Evolutionary conservation across 2,113 vertebrate genomes (phyloP), one percentile per base, ranked within the genome.

Genomic region (Collichthys lucidus): DNA sequence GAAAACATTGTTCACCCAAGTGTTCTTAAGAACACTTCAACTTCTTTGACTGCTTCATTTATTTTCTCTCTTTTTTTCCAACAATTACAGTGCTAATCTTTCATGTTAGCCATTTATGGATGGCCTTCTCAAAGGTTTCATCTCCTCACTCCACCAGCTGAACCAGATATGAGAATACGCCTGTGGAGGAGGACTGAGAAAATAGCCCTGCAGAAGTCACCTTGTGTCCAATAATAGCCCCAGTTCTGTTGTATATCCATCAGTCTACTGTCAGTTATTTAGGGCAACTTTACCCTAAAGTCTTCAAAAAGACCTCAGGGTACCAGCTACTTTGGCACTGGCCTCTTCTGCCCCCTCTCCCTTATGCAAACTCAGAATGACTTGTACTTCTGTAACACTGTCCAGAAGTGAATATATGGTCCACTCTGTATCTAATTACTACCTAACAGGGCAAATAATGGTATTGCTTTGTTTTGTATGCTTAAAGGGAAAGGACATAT

Each of bases 231-330:
- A 88, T 89, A 85, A 88, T 91, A 90, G 86, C 64, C 26, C 4
- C 3, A 8, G 83, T 79, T 89, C 62, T 81, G 80, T 86, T 87
- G 79, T 82, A 82, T 60, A 88, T 79, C 83, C 88, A 90, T 90
- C 91, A 88, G 88, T 89, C 84, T 86, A 57, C 80, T 85, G 90
- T 89, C 82, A 87, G 82, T 88, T 90, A 89, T 92, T 89, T 78
- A 77, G 91, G 88, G 84, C 90, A 83, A 83, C 62, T 82, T 90
- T 80, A 87, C 79, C 81, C 91, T 31, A 60, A 89, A 80, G 88
- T 85, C 83, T 61, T 79, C 44, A 53, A 19, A 19, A 86, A 44
- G 69, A 81, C 86, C 72, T 84, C 73, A 4, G 83, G 86, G 80
- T 80, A 77, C 53, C 35, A 64, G 65, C 74, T 80, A 44, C 84